phyloP scores from a whole-genome alignment of 2,888 invertebrate genomes.

The Melanchra persicariae region DNA sequence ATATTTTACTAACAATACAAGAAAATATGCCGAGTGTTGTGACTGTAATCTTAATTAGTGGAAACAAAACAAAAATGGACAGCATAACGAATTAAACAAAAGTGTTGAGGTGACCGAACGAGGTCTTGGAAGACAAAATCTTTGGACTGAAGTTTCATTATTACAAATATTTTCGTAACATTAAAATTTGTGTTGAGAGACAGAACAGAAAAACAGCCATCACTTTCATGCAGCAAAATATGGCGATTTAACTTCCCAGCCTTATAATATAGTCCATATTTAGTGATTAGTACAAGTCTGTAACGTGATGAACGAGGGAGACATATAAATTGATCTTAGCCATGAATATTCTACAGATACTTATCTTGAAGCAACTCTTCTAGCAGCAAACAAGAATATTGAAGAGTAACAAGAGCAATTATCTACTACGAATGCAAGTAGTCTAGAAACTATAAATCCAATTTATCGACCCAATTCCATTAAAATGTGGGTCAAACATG shows the following conservation, averaged over 20 bases:
- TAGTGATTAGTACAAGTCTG: not conserved
- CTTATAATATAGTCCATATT: not conserved
- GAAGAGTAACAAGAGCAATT: not conserved
- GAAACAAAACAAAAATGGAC: slow-evolving; percentile 56
- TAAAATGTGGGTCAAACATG: slow-evolving; percentile 16
- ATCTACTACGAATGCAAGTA: not conserved
- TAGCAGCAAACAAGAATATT: not conserved
- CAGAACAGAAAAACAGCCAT: not conserved
- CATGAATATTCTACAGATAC: not conserved
- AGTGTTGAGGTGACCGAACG: slow-evolving; percentile 47
- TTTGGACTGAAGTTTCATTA: slow-evolving; percentile 12
- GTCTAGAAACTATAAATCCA: not conserved
- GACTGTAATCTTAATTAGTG: slow-evolving; percentile 63
- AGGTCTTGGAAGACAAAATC: slow-evolving; percentile 15
- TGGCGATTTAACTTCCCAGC: no score
- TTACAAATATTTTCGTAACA: slow-evolving; percentile 5
- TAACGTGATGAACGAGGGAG: not conserved
- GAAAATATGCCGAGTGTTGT: slow-evolving; percentile 56
- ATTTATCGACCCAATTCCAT: slow-evolving; percentile 14
- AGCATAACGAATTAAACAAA: slow-evolving; percentile 58
- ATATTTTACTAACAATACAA: slow-evolving; percentile 54
- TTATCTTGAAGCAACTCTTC: not conserved
- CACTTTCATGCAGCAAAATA: not conserved
- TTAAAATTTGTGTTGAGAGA: not conserved
- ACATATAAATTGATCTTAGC: not conserved